Conservation (phyloP, 2,888 invertebrate species). For the Frankliniella fusca region DNA sequence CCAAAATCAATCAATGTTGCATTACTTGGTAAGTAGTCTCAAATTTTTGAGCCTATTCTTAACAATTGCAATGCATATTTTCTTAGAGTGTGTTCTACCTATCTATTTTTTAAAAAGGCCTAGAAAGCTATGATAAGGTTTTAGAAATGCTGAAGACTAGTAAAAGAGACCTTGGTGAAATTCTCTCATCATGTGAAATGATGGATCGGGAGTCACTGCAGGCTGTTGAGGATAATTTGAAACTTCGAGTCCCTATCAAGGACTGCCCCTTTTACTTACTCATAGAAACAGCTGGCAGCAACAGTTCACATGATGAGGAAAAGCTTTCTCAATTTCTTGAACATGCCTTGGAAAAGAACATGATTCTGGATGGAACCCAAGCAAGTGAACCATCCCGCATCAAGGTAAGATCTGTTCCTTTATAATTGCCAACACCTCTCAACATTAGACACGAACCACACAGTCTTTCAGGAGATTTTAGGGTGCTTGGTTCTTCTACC, state of each 20-base stretch:
- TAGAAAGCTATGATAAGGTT: conserved; percentile 73
- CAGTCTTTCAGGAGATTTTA: too few species aligned
- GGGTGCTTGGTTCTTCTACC: too few species aligned
- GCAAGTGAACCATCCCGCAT: conserved; percentile 51
- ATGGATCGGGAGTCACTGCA: conserved; percentile 74
- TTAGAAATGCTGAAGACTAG: conserved; percentile 70
- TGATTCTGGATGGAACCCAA: conserved; percentile 78
- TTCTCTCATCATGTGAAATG: conserved; percentile 93
- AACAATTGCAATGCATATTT: conserved; percentile 21
- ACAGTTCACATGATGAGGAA: conserved; percentile 77
- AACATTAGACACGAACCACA: too few species aligned
- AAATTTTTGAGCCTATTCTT: conserved; percentile 28
- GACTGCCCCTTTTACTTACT: conserved; percentile 78
- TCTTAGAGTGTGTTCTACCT: not conserved
- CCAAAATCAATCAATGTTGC: conserved; percentile 81
- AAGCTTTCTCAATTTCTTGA: conserved; percentile 78
- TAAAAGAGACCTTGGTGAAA: conserved; percentile 74
- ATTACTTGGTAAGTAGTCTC: conserved; percentile 66
- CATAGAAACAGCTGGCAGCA: conserved; percentile 85
- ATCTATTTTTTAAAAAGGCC: conserved; percentile 44
- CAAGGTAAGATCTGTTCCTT: not conserved
- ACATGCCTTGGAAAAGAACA: conserved; percentile 62
- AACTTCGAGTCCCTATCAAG: conserved; percentile 46
- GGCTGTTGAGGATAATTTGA: conserved; percentile 48
- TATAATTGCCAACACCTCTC: too few species aligned